Percentiles rank a stretch among this genome's conserved stretches.
phyloP scores from a whole-genome alignment of 2,888 invertebrate species.

The Imbricaverruca yamaguchii region DNA sequence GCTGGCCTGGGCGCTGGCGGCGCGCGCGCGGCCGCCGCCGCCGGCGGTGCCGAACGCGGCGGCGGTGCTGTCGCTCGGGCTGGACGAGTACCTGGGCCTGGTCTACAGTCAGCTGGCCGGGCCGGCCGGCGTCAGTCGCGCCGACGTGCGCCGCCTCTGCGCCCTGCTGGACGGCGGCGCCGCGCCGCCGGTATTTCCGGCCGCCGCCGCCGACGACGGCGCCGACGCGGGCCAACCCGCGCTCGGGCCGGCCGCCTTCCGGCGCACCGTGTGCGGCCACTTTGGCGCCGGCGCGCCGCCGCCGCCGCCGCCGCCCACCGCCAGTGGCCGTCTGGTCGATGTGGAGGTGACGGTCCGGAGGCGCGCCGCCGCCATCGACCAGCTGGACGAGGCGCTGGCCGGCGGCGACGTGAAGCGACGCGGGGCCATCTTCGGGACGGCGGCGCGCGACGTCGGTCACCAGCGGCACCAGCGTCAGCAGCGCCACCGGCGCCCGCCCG shows the following conservation, averaged over 20 bases:
- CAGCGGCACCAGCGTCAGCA: not conserved
- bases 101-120: constrained; percentile 21
- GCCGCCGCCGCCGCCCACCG: not conserved
- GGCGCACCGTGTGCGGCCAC: not conserved
- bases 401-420: not conserved
- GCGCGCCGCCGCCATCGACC: constrained; percentile 1
- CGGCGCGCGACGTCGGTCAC: not conserved
- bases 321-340: not conserved
- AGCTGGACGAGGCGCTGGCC: not conserved
- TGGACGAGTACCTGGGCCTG: constrained; percentile 9
- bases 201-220: not conserved
- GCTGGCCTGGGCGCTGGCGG: constrained; percentile 8
- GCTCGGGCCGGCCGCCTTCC: not conserved
- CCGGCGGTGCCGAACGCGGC: not conserved
- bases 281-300: constrained; percentile 4
- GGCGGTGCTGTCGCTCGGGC: not conserved
- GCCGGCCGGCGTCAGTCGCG: constrained; percentile 4
- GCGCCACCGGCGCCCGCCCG: not conserved
- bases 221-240: constrained; percentile 6
- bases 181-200: not conserved
- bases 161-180: not conserved
- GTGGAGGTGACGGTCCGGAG: constrained; percentile 8
- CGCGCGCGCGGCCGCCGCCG: constrained; percentile 1
- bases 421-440: not conserved
- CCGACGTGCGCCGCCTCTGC: constrained; percentile 11